Percentiles rank a stretch among this genome's conserved stretches.
Evolutionary conservation across 2,113 vertebrate species (phyloP).

Genomic region (Mionectes macconnelli): DNA sequence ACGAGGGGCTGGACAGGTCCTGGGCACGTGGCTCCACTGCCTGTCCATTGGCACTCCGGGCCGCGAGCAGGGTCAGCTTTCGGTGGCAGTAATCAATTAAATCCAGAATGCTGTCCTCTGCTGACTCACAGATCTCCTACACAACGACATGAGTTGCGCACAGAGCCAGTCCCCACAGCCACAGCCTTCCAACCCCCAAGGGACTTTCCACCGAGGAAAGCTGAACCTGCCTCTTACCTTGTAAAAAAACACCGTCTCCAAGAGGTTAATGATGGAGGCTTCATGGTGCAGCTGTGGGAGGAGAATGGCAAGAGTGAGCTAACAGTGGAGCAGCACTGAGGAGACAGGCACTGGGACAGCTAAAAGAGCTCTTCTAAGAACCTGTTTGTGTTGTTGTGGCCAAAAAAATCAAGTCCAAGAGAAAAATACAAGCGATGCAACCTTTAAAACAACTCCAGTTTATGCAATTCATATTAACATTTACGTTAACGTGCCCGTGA

Average conservation of each 20-base stretch:
- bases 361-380: background rate
- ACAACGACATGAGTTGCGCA: background rate
- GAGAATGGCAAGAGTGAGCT: background rate
- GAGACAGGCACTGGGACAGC: background rate
- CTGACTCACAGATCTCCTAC: conserved; percentile 91
- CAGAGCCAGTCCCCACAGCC: background rate
- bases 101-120: conserved; percentile 85
- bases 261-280: conserved; percentile 90
- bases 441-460: background rate
- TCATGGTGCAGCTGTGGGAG: conserved; percentile 87
- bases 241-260: conserved; percentile 92
- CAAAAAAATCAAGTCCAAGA: background rate
- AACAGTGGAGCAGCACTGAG: fast-evolving
- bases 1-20: conserved; percentile 27
- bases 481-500: background rate
- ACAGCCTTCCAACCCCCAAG: background rate
- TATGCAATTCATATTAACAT: background rate
- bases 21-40: background rate
- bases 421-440: background rate
- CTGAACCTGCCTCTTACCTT: conserved; percentile 76
- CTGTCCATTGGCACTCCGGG: conserved; percentile 32
- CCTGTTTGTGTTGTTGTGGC: background rate
- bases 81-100: conserved; percentile 94
- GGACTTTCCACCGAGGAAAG: background rate
- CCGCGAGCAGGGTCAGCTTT: conserved; percentile 85